Conservation (phyloP, 1,140 invertebrate species). For the Drosophila pallidifrons region DNA sequence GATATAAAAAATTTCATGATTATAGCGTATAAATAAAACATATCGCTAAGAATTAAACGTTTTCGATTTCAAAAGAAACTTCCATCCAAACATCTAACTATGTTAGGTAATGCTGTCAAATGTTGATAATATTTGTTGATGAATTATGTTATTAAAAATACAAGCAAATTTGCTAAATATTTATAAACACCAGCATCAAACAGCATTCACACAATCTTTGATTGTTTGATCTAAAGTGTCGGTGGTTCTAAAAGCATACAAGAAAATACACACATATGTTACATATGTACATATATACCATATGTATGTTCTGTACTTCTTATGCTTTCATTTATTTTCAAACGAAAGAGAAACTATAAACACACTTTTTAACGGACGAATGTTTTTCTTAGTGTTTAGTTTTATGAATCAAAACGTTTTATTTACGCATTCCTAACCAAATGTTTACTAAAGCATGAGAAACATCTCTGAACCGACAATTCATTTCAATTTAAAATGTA, state of each 20-base stretch:
- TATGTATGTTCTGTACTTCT: background rate
- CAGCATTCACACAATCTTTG: background rate
- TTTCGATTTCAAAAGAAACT: too few species aligned
- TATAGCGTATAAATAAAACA: too few species aligned
- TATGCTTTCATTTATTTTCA: background rate
- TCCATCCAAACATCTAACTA: too few species aligned
- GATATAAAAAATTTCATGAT: too few species aligned
- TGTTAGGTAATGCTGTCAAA: too few species aligned
- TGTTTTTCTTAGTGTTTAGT: background rate
- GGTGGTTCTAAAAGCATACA: background rate
- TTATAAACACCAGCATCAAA: background rate
- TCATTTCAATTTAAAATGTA: too few species aligned
- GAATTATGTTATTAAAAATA: background rate
- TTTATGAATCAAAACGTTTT: background rate
- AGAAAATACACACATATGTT: background rate
- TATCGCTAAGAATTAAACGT: too few species aligned
- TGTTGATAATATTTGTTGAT: background rate
- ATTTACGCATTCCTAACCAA: background rate
- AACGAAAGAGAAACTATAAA: background rate
- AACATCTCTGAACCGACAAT: too few species aligned
- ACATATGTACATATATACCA: background rate
- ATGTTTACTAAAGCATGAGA: background rate
- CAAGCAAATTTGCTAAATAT: background rate
- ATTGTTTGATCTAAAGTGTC: background rate
- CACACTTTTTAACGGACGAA: background rate